phyloP scores from a whole-genome alignment of 2,797 vertebrate genomes.

The Acrocephalus scirpaceus region DNA sequence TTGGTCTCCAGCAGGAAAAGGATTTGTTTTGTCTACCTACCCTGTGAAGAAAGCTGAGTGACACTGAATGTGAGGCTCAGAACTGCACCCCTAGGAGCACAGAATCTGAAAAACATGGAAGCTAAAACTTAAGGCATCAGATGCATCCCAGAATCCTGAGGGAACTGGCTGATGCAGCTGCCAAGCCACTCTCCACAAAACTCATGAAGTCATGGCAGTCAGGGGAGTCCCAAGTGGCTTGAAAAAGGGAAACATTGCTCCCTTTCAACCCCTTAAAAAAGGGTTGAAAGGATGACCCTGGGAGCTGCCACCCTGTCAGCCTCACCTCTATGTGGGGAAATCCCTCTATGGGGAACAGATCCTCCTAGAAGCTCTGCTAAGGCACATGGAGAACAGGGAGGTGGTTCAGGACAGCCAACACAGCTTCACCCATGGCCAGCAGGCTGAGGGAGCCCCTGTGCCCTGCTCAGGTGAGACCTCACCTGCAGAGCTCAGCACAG shows the following conservation, averaged over 20 bases:
- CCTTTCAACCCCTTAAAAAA: background rate
- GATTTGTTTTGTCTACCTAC: background rate
- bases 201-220: fast-evolving
- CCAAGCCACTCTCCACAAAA: background rate
- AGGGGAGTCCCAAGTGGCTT: background rate
- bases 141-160: background rate
- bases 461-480: background rate
- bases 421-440: background rate
- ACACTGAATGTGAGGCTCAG: background rate
- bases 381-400: background rate
- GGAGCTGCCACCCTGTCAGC: background rate
- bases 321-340: background rate
- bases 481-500: background rate
- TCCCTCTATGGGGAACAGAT: background rate
- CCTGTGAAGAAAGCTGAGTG: background rate
- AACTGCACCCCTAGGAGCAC: background rate
- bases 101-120: background rate
- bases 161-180: background rate
- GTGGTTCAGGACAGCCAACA: background rate
- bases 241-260: background rate
- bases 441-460: background rate
- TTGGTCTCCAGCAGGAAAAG: background rate
- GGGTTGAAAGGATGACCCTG: background rate
- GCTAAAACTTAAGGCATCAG: background rate
- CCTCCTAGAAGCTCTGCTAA: background rate